Evolutionary conservation across 2,113 vertebrate species (phyloP).

Genomic region (Mohoua ochrocephala): DNA sequence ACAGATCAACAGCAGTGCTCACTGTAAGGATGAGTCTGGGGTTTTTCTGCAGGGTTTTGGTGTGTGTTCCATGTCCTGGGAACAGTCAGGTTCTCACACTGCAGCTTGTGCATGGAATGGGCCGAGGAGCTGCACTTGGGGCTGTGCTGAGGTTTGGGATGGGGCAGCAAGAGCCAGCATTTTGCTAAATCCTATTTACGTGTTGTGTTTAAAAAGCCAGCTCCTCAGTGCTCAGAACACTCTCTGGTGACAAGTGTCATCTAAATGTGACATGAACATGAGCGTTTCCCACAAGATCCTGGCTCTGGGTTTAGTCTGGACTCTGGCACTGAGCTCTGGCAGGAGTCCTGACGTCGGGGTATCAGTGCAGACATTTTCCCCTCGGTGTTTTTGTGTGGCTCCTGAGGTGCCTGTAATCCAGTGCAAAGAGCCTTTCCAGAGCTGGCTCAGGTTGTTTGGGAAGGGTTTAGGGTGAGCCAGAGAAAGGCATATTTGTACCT

Average conservation of each 20-base stretch:
- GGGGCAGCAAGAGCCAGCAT: rapidly evolving
- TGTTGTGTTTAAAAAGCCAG: background rate
- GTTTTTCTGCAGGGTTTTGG: background rate
- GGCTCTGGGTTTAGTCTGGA: background rate
- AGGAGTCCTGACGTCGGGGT: rapidly evolving
- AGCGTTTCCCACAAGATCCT: background rate
- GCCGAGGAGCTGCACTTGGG: background rate
- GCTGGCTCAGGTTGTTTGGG: background rate
- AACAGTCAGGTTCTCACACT: too few species aligned
- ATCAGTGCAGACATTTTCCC: background rate
- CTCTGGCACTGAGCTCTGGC: background rate
- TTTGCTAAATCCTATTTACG: background rate
- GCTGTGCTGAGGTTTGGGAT: background rate
- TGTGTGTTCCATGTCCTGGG: rapidly evolving
- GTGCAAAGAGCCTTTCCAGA: background rate
- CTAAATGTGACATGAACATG: rapidly evolving
- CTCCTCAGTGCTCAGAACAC: background rate
- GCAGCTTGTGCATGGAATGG: rapidly evolving
- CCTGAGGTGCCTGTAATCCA: background rate
- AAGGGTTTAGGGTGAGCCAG: background rate
- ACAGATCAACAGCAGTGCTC: rapidly evolving
- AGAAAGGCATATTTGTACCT: background rate
- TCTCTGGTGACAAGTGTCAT: background rate
- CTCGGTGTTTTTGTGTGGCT: background rate
- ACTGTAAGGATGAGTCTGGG: background rate